Evolutionary conservation across 2,888 invertebrate genomes (phyloP).

Genomic region (Pterobdella sp.): DNA sequence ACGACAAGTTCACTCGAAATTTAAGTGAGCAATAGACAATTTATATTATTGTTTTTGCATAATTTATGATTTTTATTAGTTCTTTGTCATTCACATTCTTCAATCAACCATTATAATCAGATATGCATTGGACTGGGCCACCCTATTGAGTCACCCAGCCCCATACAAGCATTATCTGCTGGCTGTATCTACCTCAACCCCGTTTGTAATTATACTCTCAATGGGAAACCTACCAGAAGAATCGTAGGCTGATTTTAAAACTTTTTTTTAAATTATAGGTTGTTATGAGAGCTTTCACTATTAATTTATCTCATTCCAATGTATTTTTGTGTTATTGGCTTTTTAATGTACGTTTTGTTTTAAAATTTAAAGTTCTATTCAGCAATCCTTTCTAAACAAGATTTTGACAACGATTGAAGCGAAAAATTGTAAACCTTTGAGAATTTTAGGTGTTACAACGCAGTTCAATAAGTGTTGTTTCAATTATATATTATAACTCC

Average conservation of each 20-base stretch:
- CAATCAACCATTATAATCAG: constrained; percentile 19
- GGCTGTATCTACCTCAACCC: constrained; percentile 38
- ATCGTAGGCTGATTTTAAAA: constrained; percentile 7
- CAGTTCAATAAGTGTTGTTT: too few relatives aligned
- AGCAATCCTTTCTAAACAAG: too few relatives aligned
- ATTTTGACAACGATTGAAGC: too few relatives aligned
- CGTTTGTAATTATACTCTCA: constrained; percentile 15
- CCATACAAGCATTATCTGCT: constrained; percentile 32
- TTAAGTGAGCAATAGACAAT: too few relatives aligned
- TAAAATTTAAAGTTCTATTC: too few relatives aligned
- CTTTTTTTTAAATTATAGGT: not conserved
- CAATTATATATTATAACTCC: not conserved
- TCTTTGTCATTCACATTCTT: not conserved
- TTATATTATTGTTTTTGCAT: too few relatives aligned
- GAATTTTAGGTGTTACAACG: too few relatives aligned
- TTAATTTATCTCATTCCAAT: too few relatives aligned
- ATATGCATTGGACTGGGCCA: constrained; percentile 35
- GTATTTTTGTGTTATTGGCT: not conserved
- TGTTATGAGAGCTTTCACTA: not conserved
- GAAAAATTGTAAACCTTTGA: too few relatives aligned
- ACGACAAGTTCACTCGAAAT: too few relatives aligned
- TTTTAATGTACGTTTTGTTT: not conserved
- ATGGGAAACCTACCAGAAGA: constrained; percentile 28
- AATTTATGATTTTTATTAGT: too few relatives aligned
- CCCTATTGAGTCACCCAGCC: constrained; percentile 36